phyloP scores from a whole-genome alignment of 2,888 invertebrate genomes.

The Lissonota sp. region DNA sequence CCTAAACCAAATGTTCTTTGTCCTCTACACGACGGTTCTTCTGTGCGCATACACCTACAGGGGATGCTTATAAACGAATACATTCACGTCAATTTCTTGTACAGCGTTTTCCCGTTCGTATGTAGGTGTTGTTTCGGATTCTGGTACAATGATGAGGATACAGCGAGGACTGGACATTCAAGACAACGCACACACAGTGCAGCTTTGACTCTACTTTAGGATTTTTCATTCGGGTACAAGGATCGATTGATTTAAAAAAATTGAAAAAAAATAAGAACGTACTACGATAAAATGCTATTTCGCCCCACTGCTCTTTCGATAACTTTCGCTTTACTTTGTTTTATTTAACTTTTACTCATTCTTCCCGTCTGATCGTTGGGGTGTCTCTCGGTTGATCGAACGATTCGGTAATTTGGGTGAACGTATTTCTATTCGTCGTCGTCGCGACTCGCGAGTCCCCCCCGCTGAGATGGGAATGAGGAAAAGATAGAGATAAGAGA shows the following conservation, averaged over 20 bases:
- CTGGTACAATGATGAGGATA: background rate
- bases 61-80: background rate
- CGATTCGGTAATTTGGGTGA: slow-evolving; percentile 59
- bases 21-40: slow-evolving; percentile 25
- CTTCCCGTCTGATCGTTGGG: slow-evolving; percentile 44
- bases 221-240: slow-evolving; percentile 21
- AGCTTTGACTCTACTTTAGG: background rate
- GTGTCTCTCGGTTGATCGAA: slow-evolving; percentile 62
- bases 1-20: slow-evolving; percentile 50
- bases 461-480: slow-evolving; percentile 45
- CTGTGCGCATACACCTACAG: background rate
- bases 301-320: slow-evolving; percentile 6
- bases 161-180: background rate
- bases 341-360: slow-evolving; percentile 24
- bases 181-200: slow-evolving; percentile 1
- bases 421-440: slow-evolving; percentile 63
- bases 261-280: no score
- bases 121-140: slow-evolving; percentile 19
- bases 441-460: no score
- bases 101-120: background rate
- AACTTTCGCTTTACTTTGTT: slow-evolving; percentile 17
- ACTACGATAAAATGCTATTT: slow-evolving; percentile 20
- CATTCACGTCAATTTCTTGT: slow-evolving; percentile 1
- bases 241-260: slow-evolving; percentile 49
- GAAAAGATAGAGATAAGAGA: slow-evolving; percentile 33